Evolutionary conservation across 2,113 vertebrate genomes (phyloP), one percentile per base, ranked within the genome.

Genomic region (Ochotona curzoniae): DNA sequence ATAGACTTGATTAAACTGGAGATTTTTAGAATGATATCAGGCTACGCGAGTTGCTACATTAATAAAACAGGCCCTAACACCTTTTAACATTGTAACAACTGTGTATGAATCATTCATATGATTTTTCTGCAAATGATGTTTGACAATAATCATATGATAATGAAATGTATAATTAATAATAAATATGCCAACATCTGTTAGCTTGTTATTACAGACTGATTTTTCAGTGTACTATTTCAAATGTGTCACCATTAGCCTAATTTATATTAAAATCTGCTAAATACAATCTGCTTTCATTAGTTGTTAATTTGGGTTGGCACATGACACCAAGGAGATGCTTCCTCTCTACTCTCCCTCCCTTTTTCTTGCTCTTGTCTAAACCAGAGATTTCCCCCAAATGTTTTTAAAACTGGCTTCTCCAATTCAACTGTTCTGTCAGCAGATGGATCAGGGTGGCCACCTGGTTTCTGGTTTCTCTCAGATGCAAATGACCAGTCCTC

Each of bases 151-250:
- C 97, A 67, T 97, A 98, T 98, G 98, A 98, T 98, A 98, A 98
- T 98, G 98, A 98, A 98, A 98, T 98, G 98, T 98, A 98, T 98
- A 98, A 98, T 98, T 98, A 98, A 98, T 98, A 98, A 98, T 95
- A 98, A 98, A 98, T 98, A 98, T 98, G 98, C 97, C 98, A 98
- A 97, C 98, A 98, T 98, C 98, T 98, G 98, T 98, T 98, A 98
- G 97, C 93, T 97, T 98, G 97, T 97, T 98, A 96, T 97, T 98
- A 97, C 96, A 97, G 97, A 94, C 97, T 98, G 97, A 98, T 98
- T 97, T 96, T 97, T 93, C 97, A 98, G 96, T 97, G 96, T 96
- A 95, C 96, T 98, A 92, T 98, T 98, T 98, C 96, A 94, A 98
- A 98, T 96, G 97, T 98, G 97, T 98, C 98, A 97, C 97, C 97